Evolutionary conservation across 2,888 invertebrate species (phyloP), one percentile per base, ranked within the genome.

Genomic region (Cataglyphis albicans): DNA sequence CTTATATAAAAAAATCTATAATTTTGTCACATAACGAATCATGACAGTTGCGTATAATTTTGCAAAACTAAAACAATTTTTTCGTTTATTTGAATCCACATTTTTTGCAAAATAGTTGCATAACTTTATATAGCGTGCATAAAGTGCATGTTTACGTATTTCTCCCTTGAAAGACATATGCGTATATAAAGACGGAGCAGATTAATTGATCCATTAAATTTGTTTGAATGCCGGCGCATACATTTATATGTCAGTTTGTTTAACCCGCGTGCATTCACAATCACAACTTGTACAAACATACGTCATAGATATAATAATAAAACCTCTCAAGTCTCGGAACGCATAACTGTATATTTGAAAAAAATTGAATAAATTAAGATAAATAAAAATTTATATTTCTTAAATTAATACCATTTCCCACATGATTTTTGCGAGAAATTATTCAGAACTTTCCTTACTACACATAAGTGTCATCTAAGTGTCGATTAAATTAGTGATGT

Each of bases 181-280:
- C 15, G 32, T 32, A 81, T 25, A 44, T 21, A 15, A 72, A 44
- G 25, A 57, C 32, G 48, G 64, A 57, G 41, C 55, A 59, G 5
- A 81, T 74, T 74, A 81, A 74, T 65, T 81, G 74, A 81, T 59
- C 81, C 41, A 65, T 65, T 38, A 81, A 81, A 65, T 74, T 18
- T 35, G 35, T 55, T 73, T 21, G 35, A 57, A 81, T 74, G 32
- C n/a, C 7, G 52, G n/a, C 7, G 52, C 52, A n/a, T n/a, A 25
- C 15, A 12, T n/a, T 12, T 12, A 35, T 21, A 65, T 81, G 64
- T 81, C 72, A 81, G 21, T 29, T 61, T 6, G n/a, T 61, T 81
- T 81, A 73, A 81, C 52, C 52, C 44, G 29, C 18, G 25, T 29
- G 6, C 15, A 38, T 41, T 41, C 41, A 41, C 25, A 18, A 38